Evolutionary conservation across 2,113 vertebrate species (phyloP), one percentile per base, ranked within the genome.

Genomic region (Isichthys henryi): DNA sequence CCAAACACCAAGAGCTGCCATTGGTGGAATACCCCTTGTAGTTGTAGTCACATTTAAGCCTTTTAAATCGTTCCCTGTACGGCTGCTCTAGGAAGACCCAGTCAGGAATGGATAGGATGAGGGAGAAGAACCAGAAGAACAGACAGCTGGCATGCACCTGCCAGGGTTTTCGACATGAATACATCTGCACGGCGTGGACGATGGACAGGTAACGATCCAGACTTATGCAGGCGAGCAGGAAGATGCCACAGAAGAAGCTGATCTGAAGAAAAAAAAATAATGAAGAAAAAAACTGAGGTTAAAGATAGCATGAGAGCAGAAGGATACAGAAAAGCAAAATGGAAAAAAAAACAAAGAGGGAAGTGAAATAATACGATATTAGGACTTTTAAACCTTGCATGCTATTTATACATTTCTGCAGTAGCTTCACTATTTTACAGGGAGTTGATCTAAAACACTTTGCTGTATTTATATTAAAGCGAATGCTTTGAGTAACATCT

Each of bases 181-280:
- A 95, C 13, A 95, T 91, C 53, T 93, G 94, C 10, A 91, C 93
- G 17, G 91, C 90, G 0, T 92, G 93, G n/a, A 94, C 92, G 0
- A 94, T 93, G 89, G 93, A 95, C 86, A 97, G 91, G 91, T 95
- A 97, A 49, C 92, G 92, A 48, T 96, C 95, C 3, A 96, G 88
- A 90, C 93, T 95, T 92, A 97, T 95, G 92, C 94, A 96, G 45
- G 93, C 49, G 91, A 98, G 93, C 89, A 97, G 93, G 84, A 97
- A 93, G 85, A 95, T 94, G 2, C 97, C 95, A 3, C 95, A 94
- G 3, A 95, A 97, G 94, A 96, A 96, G 92, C 96, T 97, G 88
- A 97, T 92, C 95, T 92, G 94, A 19, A 2, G 23, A 0, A 39
- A 35, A 77, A 62, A 82, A 48, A 27, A 39, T 87, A 52, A 53